Conservation (phyloP, 2,113 vertebrate species). For the Hemiprocne comata region DNA sequence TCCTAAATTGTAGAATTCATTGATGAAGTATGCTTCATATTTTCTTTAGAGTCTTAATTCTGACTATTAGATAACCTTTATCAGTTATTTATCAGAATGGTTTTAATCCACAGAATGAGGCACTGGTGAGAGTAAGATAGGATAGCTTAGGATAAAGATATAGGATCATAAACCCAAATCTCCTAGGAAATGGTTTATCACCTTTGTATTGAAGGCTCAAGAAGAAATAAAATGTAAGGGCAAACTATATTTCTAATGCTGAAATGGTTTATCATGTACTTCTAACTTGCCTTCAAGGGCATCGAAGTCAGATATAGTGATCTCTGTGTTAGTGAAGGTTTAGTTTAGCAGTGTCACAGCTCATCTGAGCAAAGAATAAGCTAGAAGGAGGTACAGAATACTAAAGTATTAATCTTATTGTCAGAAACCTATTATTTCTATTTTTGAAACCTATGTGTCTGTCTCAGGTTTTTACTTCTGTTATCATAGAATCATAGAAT, state of each 20-base stretch:
- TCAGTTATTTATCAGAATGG: not conserved
- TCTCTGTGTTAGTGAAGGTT: not conserved
- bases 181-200: slow-evolving; percentile 50
- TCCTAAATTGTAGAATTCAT: not conserved
- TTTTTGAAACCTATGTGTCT: not conserved
- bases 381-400: not conserved
- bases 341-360: not conserved
- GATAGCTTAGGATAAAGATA: not conserved
- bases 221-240: not conserved
- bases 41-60: slow-evolving; percentile 27
- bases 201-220: slow-evolving; percentile 22
- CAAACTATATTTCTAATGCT: slow-evolving; percentile 13
- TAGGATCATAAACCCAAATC: not conserved
- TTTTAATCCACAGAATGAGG: slow-evolving; percentile 18
- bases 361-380: not conserved
- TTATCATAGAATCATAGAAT: too few relatives aligned
- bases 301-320: not conserved
- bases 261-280: not conserved
- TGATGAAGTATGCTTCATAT: not conserved
- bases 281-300: slow-evolving; percentile 2
- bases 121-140: not conserved
- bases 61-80: not conserved
- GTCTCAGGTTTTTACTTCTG: not conserved
- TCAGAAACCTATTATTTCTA: not conserved
- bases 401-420: not conserved